Conservation (phyloP, 2,797 vertebrate genomes). For the Anniella stebbinsi region DNA sequence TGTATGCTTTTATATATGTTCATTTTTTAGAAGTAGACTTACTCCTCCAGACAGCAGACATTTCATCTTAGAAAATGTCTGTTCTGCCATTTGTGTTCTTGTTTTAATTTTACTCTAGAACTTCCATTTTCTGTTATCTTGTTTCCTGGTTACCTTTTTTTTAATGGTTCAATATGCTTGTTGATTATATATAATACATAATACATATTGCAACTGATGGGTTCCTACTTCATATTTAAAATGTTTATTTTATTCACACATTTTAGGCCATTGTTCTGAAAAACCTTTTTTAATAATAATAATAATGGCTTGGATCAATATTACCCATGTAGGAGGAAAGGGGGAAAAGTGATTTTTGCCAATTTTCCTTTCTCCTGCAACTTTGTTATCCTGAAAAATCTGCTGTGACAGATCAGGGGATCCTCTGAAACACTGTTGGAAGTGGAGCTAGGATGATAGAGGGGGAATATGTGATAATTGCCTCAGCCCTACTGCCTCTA, state of each 20-base stretch:
- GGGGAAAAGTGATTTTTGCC: neutral
- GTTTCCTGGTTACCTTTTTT: neutral
- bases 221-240: neutral
- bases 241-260: neutral
- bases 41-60: no score
- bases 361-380: neutral
- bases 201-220: neutral
- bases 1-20: neutral
- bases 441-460: neutral
- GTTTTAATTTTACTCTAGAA: neutral
- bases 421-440: neutral
- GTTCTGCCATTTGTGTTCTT: neutral
- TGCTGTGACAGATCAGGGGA: neutral
- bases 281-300: neutral
- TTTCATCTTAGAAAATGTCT: neutral
- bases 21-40: neutral
- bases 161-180: neutral
- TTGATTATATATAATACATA: neutral
- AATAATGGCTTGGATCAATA: neutral
- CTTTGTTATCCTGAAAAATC: neutral
- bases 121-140: neutral
- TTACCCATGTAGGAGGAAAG: neutral
- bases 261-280: neutral
- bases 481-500: neutral
- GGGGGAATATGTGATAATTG: neutral